Evolutionary conservation across 2,113 vertebrate genomes (phyloP).

Genomic region (Gymnorhina tibicen): DNA sequence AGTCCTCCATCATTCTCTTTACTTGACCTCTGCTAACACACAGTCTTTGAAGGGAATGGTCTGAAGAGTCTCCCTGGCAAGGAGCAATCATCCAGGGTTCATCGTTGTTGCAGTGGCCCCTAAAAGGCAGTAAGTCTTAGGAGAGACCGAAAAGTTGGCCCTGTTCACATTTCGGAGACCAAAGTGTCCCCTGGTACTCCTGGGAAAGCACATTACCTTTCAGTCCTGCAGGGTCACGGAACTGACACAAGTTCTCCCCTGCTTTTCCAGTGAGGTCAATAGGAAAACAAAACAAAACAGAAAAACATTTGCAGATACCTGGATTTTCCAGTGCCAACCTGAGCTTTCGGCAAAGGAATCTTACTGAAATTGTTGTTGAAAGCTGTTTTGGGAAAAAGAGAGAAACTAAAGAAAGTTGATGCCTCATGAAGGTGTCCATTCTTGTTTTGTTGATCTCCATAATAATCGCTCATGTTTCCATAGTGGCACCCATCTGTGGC

Average conservation of each 20-base stretch:
- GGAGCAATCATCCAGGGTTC: neutral
- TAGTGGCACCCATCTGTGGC: neutral
- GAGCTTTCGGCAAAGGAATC: neutral
- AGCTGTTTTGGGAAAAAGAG: neutral
- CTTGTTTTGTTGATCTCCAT: neutral
- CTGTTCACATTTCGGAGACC: neutral
- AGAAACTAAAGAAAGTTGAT: neutral
- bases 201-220: neutral
- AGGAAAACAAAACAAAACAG: neutral
- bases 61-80: neutral
- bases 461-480: neutral
- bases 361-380: neutral
- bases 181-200: neutral
- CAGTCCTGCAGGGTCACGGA: too few species aligned
- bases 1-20: neutral
- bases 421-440: neutral
- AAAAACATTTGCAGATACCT: neutral
- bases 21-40: neutral
- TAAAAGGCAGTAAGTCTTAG: neutral
- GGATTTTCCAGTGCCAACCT: neutral
- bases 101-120: neutral
- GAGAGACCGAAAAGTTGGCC: neutral
- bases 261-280: neutral
- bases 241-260: neutral
- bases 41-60: neutral